Base-by-base conservation (phyloP, 2,797 vertebrate species). In the Manis crassicaudata region DNA sequence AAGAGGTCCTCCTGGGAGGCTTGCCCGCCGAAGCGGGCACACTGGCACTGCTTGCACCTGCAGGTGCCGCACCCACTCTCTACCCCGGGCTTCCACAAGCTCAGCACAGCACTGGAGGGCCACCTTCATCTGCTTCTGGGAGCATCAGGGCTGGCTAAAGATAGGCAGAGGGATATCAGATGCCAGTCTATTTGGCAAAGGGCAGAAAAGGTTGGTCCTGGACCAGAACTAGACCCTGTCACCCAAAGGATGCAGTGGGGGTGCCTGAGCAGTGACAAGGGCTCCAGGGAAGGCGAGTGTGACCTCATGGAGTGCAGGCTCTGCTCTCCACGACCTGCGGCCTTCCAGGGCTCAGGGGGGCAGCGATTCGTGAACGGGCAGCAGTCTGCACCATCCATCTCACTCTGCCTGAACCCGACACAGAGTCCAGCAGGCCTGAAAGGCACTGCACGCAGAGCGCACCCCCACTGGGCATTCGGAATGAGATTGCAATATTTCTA, bases 331-430 rank as follows among this genome's bases (percentile, higher is more conserved):
- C 43, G 3, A 27, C 35, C 35, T 1, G 0, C 20, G 0, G 4
- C 46, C 50, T 62, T 25, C 84, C 20, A 0, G 2, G 82, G 46
- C 13, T 7, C 77, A 43, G 35, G 3, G 80, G 32, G 4, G 35
- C 13, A 17, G 23, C 3, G 0, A 7, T 4, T 52, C 14, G 0
- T 0, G 21, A n/a, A 5, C 12, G 0, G 32, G 18, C 1, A 1
- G 1, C 32, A 21, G 14, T 46, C 46, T 46, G 46, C 46, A 12
- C 46, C 10, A 16, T 14, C 21, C 17, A 0, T 62, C 56, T 2
- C 10, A n/a, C 37, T 40, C 27, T 16, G 63, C 37, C 68, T 35
- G 40, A 60, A 62, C 11, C 11, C 14, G 0, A 58, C 27, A n/a
- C 0, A 2, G 32, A 21, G 23, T 2, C 23, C 14, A 7, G 35